Evolutionary conservation across 2,113 vertebrate genomes (phyloP).

Genomic region (Mesembrinibis cayennensis): DNA sequence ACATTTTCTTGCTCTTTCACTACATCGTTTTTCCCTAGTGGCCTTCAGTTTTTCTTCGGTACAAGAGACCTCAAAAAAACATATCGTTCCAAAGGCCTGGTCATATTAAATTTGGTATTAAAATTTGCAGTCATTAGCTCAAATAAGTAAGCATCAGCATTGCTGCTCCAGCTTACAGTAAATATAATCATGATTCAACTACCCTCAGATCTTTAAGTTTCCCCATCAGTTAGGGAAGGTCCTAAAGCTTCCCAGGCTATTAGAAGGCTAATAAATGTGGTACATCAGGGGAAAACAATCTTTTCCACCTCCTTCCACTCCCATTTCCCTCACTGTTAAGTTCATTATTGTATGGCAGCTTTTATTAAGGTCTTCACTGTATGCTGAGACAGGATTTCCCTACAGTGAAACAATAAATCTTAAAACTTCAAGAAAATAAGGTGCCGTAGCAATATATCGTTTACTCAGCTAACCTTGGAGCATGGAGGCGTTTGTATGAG

Average conservation of each 20-base stretch:
- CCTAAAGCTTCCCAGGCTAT: neutral
- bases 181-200: neutral
- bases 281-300: fast-evolving
- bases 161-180: neutral
- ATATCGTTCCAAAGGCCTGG: neutral
- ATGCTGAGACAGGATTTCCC: neutral
- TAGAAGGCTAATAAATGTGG: neutral
- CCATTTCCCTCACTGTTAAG: neutral
- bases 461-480: neutral
- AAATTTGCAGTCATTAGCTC: neutral
- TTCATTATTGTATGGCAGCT: neutral
- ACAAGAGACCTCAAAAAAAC: neutral
- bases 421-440: neutral
- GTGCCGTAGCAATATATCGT: neutral
- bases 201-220: neutral
- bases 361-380: neutral
- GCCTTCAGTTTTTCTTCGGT: neutral
- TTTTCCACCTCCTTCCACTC: neutral
- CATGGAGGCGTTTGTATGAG: neutral
- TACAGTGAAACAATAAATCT: neutral
- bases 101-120: neutral
- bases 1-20: neutral
- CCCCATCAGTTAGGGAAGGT: neutral
- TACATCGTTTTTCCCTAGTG: neutral
- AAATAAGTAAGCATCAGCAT: neutral